Conservation (phyloP, 1,140 invertebrate genomes). For the Campoletis sonorensis region DNA sequence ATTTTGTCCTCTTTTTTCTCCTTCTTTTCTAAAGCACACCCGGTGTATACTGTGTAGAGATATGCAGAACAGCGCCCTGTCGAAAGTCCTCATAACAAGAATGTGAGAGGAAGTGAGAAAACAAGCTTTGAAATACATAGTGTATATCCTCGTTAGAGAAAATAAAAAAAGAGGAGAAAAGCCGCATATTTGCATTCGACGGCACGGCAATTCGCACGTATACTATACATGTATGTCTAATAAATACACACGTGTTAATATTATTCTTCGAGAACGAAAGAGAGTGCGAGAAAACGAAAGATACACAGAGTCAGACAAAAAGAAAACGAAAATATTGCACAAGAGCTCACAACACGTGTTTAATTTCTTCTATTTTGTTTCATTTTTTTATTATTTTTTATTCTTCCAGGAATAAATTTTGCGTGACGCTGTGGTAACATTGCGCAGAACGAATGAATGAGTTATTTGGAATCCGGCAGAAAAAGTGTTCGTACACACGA, state of each 20-base stretch:
- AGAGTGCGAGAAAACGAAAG: too few species aligned
- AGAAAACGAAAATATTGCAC: not conserved
- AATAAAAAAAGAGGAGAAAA: not conserved
- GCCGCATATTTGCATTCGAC: not conserved
- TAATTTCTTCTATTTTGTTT: too few species aligned
- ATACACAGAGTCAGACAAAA: not conserved
- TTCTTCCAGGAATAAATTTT: conserved; percentile 24
- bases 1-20: not conserved
- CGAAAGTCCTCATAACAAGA: not conserved
- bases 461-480: too few species aligned
- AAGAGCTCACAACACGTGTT: not conserved
- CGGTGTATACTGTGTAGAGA: not conserved
- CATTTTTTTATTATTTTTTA: conserved; percentile 16
- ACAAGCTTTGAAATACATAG: not conserved
- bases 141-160: not conserved
- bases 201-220: not conserved
- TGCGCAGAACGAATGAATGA: not conserved
- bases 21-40: not conserved
- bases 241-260: conserved; percentile 3
- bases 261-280: conserved; percentile 1
- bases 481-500: too few species aligned
- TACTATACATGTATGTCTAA: not conserved
- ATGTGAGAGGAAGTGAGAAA: not conserved
- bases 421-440: not conserved
- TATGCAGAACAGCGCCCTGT: not conserved